Percentiles rank a stretch among this genome's conserved stretches.
phyloP scores from a whole-genome alignment of 2,797 vertebrate genomes.

The Sarcoramphus papa region DNA sequence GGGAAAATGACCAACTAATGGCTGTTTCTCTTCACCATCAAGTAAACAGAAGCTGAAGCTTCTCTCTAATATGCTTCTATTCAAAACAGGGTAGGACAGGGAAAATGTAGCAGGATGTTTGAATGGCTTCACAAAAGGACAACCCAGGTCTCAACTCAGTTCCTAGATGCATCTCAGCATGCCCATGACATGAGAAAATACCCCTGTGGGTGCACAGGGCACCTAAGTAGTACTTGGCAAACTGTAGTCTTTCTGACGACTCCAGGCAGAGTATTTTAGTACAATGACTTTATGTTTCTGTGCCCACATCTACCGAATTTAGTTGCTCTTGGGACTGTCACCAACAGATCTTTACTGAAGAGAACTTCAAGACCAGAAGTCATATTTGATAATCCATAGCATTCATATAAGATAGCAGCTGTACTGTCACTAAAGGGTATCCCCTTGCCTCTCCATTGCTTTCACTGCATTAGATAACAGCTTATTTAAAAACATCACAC shows the following conservation, averaged over 20 bases:
- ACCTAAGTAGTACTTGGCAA: background rate
- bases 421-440: background rate
- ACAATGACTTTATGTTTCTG: background rate
- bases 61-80: background rate
- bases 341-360: background rate
- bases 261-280: background rate
- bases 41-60: background rate
- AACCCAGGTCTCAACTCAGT: background rate
- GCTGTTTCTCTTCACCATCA: background rate
- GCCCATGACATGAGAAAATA: background rate
- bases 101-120: background rate
- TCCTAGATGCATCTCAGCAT: background rate
- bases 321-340: background rate
- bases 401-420: background rate
- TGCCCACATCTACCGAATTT: background rate
- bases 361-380: background rate
- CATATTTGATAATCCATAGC: background rate
- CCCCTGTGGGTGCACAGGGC: background rate
- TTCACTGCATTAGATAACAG: background rate
- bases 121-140: background rate
- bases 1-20: background rate
- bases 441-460: background rate
- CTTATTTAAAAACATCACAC: background rate
- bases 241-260: background rate
- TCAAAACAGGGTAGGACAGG: background rate